These are phyloP conservation scores for Esox lucius DNA, from an alignment of 2,797 vertebrate species.

Conservation along the genomic window DNA sequence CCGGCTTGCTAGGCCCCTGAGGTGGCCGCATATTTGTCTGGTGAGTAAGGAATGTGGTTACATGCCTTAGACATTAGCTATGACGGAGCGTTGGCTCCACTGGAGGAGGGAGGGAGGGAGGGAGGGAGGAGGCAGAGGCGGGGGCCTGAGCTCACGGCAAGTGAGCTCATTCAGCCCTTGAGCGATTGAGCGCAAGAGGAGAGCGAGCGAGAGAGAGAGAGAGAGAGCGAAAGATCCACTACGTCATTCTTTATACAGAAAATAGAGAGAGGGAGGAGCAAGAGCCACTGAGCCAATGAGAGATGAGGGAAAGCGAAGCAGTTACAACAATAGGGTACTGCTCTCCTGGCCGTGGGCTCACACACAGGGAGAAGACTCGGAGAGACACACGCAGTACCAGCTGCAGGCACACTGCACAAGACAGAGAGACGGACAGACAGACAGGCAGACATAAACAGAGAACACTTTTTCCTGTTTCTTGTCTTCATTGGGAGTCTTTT, in stretches of 20 bases:
- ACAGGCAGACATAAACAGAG: conserved; percentile 21
- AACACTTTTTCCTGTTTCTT: conserved; percentile 27
- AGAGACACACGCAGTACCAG: conserved; percentile 60
- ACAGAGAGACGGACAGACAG: conserved; percentile 25
- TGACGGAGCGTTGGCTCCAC: conserved; percentile 78
- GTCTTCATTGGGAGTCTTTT: conserved; percentile 1
- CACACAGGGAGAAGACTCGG: conserved; percentile 55
- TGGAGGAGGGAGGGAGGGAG: conserved; percentile 52
- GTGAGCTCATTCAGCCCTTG: conserved; percentile 82
- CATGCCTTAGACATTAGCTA: conserved; percentile 91
- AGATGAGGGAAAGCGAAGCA: conserved; percentile 50
- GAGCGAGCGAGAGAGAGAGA: conserved; percentile 46
- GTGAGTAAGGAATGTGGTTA: conserved; percentile 94
- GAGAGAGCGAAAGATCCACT: conserved; percentile 37
- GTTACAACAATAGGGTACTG: conserved; percentile 80
- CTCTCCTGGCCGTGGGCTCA: conserved; percentile 72
- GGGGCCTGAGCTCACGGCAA: conserved; percentile 74
- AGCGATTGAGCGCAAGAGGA: conserved; percentile 55
- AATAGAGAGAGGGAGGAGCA: conserved; percentile 52
- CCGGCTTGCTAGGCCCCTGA: conserved; percentile 66
- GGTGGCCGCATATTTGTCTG: conserved; percentile 85
- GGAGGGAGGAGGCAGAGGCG: conserved; percentile 24
- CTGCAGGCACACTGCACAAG: conserved; percentile 60
- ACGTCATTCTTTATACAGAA: conserved; percentile 52
- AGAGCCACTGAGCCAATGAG: conserved; percentile 35